Evolutionary conservation across 2,797 vertebrate species (phyloP).

Genomic region (Anniella stebbinsi): DNA sequence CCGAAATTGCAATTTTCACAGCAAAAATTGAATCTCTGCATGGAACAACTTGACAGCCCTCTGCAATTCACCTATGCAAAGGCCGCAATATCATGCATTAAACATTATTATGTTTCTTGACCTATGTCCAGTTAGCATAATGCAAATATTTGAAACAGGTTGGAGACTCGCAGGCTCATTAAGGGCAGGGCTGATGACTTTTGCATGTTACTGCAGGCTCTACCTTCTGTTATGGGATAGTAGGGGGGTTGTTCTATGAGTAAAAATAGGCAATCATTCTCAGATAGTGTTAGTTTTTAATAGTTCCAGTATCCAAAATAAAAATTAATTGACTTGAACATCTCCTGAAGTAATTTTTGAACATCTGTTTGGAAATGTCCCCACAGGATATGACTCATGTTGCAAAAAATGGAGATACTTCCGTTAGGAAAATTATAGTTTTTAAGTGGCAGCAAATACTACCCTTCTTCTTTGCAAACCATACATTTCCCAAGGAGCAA

Average conservation of each 20-base stretch:
- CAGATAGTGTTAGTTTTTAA: conserved; percentile 33
- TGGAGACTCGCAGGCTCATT: background rate
- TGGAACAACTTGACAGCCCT: background rate
- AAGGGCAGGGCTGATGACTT: background rate
- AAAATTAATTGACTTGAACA: conserved; percentile 44
- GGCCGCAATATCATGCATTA: background rate
- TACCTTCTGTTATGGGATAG: background rate
- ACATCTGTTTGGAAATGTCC: conserved; percentile 61
- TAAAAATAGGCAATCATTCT: background rate
- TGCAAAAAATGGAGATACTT: conserved; percentile 57
- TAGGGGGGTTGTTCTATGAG: background rate
- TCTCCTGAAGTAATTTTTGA: conserved; percentile 45
- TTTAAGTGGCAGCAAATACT: conserved; percentile 52
- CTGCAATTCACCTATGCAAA: conserved; percentile 8
- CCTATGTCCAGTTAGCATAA: background rate
- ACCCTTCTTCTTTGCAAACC: conserved; percentile 38
- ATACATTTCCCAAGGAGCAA: conserved; percentile 31
- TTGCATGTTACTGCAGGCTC: background rate
- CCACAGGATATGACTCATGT: conserved; percentile 14
- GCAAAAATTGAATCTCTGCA: background rate
- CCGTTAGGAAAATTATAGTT: conserved; percentile 55
- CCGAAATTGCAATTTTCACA: background rate
- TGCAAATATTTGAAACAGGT: background rate
- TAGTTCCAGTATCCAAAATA: conserved; percentile 41
- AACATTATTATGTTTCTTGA: conserved; percentile 1